Evolutionary conservation across 2,113 vertebrate genomes (phyloP).

Genomic region (Echinops telfairi): DNA sequence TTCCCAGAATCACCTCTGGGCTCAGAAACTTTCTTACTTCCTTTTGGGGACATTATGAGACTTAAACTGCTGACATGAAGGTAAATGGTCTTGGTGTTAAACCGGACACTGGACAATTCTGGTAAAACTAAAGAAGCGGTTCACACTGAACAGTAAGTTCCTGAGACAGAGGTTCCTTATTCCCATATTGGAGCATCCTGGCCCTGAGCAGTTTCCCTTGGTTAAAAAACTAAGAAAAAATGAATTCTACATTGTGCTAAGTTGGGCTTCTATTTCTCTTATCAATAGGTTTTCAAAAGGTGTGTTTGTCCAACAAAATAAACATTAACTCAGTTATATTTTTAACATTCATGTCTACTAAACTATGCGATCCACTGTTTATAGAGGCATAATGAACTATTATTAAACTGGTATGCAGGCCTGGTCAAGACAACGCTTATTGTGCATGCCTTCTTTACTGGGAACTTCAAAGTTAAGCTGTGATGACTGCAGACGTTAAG

Average conservation of each 20-base stretch:
- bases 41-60: neutral
- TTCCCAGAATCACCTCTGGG: neutral
- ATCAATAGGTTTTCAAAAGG: neutral
- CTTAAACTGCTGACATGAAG: neutral
- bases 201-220: neutral
- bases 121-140: neutral
- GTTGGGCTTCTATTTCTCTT: neutral
- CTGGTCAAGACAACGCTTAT: no score
- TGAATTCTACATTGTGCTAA: neutral
- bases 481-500: neutral
- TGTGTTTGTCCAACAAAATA: neutral
- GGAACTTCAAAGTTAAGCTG: neutral
- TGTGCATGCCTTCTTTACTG: neutral
- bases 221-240: neutral
- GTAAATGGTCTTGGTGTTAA: neutral
- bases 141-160: slow-evolving; percentile 8
- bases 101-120: neutral
- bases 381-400: neutral
- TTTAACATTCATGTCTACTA: neutral
- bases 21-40: neutral
- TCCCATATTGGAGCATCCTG: neutral
- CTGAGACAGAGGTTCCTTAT: slow-evolving; percentile 21
- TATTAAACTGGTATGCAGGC: neutral
- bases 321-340: neutral
- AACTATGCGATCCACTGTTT: neutral